Percentiles rank a stretch among this genome's conserved stretches.
These are phyloP conservation scores for Rapana venosa DNA, from an alignment of 2,888 invertebrate species.

Conservation along the genomic window DNA sequence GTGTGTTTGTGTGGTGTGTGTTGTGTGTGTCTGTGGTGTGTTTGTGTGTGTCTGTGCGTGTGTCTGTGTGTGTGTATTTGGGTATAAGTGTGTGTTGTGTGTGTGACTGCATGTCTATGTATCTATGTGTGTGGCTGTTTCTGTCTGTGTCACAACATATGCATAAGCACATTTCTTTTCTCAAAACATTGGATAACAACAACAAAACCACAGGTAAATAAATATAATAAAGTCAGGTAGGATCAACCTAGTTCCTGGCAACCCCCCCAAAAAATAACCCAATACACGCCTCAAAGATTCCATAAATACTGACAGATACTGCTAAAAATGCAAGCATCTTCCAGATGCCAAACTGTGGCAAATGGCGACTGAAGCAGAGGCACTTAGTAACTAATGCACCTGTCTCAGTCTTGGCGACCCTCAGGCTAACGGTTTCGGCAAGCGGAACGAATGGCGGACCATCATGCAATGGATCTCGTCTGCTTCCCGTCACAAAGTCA, in stretches of 20 bases:
- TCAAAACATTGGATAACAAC: neutral
- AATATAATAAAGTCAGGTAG: neutral
- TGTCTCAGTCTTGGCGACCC: neutral
- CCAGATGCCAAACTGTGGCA: neutral
- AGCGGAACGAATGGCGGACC: neutral
- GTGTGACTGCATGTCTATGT: neutral
- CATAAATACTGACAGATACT: neutral
- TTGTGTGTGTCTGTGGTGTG: neutral
- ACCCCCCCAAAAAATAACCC: neutral
- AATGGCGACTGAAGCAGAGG: neutral
- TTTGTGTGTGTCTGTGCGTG: neutral
- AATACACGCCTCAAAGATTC: neutral
- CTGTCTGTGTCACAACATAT: neutral
- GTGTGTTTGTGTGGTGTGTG: neutral
- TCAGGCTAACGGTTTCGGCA: neutral
- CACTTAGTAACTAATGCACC: neutral
- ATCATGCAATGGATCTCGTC: neutral
- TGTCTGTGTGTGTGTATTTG: neutral
- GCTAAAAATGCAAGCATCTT: neutral
- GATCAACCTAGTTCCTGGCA: neutral
- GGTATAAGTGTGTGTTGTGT: neutral
- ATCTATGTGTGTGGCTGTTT: neutral
- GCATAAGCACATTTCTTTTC: neutral
- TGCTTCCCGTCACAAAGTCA: neutral
- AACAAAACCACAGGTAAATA: neutral